A percentile compares a stretch with the other conserved stretches of the same genome.
phyloP scores from a whole-genome alignment of 2,888 invertebrate genomes.

The Heterodera filipjevi region DNA sequence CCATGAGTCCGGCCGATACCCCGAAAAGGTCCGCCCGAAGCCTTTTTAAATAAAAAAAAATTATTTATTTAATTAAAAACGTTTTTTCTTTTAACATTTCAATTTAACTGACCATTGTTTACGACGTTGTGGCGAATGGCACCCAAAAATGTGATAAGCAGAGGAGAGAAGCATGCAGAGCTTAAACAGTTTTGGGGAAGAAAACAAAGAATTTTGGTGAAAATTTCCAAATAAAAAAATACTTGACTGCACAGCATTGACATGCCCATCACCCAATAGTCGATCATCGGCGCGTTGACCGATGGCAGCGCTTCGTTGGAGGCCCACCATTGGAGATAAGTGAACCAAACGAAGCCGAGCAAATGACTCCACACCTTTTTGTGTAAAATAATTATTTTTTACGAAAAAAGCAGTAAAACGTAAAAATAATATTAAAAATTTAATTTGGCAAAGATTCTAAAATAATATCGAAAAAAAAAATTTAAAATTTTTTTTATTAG shows the following conservation, averaged over 20 bases:
- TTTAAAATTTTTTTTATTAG: too few species aligned
- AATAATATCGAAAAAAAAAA: too few species aligned
- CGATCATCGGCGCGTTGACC: conserved; percentile 77
- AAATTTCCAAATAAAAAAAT: too few species aligned
- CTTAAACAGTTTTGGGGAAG: neutral
- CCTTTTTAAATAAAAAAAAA: conserved; percentile 68
- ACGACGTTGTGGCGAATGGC: conserved; percentile 69
- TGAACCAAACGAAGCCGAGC: conserved; percentile 73
- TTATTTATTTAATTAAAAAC: neutral
- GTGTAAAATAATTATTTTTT: too few species aligned
- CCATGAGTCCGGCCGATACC: conserved; percentile 86
- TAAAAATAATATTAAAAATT: too few species aligned
- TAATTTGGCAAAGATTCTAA: too few species aligned
- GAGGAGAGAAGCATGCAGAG: conserved; percentile 86
- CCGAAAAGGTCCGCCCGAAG: conserved; percentile 89
- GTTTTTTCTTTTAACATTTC: neutral
- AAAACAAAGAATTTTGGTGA: neutral
- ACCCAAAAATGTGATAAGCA: conserved; percentile 90
- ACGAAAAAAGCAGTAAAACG: too few species aligned
- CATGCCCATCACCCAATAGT: conserved; percentile 82
- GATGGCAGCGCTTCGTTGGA: conserved; percentile 71
- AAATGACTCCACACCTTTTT: conserved; percentile 86
- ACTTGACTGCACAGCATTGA: conserved; percentile 87
- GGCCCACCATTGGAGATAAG: conserved; percentile 83
- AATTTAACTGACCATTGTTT: conserved; percentile 17